These are phyloP conservation scores for Drosophila pallidifrons DNA, from an alignment of 1,140 invertebrate genomes.

Conservation along the genomic window DNA sequence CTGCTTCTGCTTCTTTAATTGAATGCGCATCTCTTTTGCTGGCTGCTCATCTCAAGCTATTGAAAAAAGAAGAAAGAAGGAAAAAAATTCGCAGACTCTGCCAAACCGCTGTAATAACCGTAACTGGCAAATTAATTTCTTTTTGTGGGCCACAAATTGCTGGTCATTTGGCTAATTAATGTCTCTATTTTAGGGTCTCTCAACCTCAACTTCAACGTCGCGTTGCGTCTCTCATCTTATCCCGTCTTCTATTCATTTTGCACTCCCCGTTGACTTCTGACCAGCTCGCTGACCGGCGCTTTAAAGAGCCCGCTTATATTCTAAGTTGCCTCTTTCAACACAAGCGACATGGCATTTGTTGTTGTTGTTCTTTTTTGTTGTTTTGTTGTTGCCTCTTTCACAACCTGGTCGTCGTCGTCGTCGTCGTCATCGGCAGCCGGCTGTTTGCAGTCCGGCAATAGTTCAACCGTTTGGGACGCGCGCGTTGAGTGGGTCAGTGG, in stretches of 20 bases:
- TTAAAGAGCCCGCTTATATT: slow-evolving; percentile 52
- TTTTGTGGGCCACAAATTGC: slow-evolving; percentile 64
- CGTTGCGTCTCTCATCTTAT: background rate
- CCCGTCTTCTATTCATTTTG: slow-evolving; percentile 37
- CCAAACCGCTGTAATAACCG: slow-evolving; percentile 77
- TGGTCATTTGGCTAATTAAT: slow-evolving; percentile 82
- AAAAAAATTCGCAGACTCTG: slow-evolving; percentile 19
- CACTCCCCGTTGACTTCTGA: slow-evolving; percentile 21
- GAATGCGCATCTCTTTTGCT: slow-evolving; percentile 18
- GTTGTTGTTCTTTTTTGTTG: slow-evolving; percentile 16
- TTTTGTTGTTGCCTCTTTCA: slow-evolving; percentile 49
- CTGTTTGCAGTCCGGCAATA: slow-evolving; percentile 44
- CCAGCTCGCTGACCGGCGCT: slow-evolving; percentile 22
- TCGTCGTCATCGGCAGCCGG: background rate
- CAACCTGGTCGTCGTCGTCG: slow-evolving; percentile 32
- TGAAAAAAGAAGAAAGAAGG: background rate
- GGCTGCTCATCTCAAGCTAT: background rate
- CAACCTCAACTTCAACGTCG: no score
- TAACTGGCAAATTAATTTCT: slow-evolving; percentile 82
- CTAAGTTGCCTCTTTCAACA: slow-evolving; percentile 50
- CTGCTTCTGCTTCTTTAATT: slow-evolving; percentile 33
- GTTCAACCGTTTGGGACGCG: slow-evolving; percentile 61
- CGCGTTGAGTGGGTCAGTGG: slow-evolving; percentile 83
- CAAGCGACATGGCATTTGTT: slow-evolving; percentile 9
- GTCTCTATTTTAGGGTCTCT: slow-evolving; percentile 74